These are phyloP conservation scores for Aleiodes testaceus DNA, from an alignment of 2,888 invertebrate genomes.

Conservation along the genomic window DNA sequence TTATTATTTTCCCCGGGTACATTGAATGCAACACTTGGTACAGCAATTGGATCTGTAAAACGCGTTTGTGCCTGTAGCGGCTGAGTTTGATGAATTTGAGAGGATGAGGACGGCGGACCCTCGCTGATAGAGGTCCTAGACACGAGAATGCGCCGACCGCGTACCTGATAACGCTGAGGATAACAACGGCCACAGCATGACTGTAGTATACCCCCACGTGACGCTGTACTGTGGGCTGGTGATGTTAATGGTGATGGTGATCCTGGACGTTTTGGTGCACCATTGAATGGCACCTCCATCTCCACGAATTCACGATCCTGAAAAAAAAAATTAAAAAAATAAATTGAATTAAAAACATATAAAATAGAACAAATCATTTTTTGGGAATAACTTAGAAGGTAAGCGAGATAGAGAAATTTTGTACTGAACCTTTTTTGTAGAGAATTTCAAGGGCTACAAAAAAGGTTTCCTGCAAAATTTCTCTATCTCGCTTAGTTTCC, in stretches of 20 bases:
- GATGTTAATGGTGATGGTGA: conserved; percentile 91
- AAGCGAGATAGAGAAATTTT: no score
- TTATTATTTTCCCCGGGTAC: conserved; percentile 65
- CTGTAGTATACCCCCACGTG: conserved; percentile 81
- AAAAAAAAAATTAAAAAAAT: conserved; percentile 37
- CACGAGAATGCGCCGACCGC: conserved; percentile 71
- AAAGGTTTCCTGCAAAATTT: no score
- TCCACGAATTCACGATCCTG: conserved; percentile 98
- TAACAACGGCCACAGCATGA: conserved; percentile 89
- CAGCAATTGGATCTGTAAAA: conserved; percentile 63
- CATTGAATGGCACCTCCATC: conserved; percentile 95
- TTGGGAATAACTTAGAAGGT: no score
- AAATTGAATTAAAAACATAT: no score
- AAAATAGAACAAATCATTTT: no score
- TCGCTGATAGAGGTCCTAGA: conserved; percentile 70
- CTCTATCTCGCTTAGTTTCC: no score
- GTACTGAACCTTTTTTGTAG: no score
- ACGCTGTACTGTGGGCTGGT: conserved; percentile 88
- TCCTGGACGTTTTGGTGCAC: conserved; percentile 92
- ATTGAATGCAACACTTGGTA: conserved; percentile 70
- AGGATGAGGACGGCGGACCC: conserved; percentile 66
- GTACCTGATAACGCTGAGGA: conserved; percentile 91
- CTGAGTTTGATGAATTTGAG: conserved; percentile 67
- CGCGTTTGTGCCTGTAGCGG: conserved; percentile 53
- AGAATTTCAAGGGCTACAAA: no score